Conservation (phyloP, 53 echinoderm and acorn worm species). For the Crossaster papposus region DNA sequence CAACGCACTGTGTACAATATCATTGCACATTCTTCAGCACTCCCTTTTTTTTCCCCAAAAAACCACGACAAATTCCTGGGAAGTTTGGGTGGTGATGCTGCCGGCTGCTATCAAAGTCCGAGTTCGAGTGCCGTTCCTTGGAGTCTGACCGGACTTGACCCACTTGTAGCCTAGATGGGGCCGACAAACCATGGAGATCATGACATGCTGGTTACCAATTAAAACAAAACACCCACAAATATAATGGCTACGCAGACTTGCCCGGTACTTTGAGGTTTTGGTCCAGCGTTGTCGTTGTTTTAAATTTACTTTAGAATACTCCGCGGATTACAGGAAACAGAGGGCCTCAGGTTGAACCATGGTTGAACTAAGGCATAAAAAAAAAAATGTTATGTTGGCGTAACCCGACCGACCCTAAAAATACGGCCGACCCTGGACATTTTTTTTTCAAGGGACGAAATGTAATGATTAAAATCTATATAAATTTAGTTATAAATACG, state of each 20-base stretch:
- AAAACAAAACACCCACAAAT: neutral
- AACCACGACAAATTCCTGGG: slow-evolving; percentile 36
- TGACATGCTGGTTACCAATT: slow-evolving; percentile 21
- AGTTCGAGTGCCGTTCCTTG: neutral
- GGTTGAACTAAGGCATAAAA: no score
- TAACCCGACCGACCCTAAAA: no score
- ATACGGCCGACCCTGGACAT: no score
- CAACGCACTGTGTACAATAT: neutral
- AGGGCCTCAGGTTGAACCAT: no score
- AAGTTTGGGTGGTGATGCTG: slow-evolving; percentile 41
- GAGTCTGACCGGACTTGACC: neutral
- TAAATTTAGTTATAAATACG: no score
- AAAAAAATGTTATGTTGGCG: no score
- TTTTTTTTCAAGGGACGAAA: no score
- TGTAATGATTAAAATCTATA: no score
- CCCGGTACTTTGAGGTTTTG: neutral
- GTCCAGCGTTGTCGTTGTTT: neutral
- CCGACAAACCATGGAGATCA: neutral
- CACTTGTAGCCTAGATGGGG: neutral
- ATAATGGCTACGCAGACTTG: neutral
- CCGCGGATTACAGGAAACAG: no score
- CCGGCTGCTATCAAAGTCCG: neutral
- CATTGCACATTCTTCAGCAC: neutral
- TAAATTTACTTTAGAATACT: no score
- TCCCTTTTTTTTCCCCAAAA: neutral